Evolutionary conservation across 2,113 vertebrate genomes (phyloP), one percentile per base, ranked within the genome.

Genomic region (Ophiodon elongatus): DNA sequence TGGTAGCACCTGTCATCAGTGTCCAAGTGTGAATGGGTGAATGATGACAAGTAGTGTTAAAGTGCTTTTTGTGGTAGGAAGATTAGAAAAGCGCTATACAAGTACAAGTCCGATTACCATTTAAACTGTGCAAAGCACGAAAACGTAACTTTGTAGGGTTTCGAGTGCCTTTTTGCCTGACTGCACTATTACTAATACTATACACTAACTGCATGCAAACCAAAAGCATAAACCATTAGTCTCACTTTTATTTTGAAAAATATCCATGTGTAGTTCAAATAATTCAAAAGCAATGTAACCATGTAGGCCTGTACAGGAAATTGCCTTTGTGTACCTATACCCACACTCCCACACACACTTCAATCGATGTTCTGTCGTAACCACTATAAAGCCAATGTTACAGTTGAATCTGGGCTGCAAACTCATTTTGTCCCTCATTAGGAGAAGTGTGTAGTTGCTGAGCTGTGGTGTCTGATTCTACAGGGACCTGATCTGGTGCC

Each of bases 351-450:
- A 52, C 80, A 64, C 73, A 76, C 76, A 73, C 25, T 9, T 23
- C 60, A 63, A 80, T 60, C 21, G 14, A 77, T 76, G 60, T 37
- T 39, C 0, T 2, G 59, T 73, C 15, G 5, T 75, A 63, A 79
- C 54, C 79, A 39, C 67, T 72, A 68, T 41, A 25, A 65, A 43
- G 60, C 13, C 27, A 25, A 64, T 69, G 76, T 66, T 80, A 74
- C 70, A 43, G 65, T 71, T 59, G 59, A 84, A 59, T 71, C 15
- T 0, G 11, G 8, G 17, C 77, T 69, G 64, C 47, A 71, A 75
- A 70, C 37, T 57, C 66, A 72, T 67, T 74, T 83, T 79, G 59
- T 72, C 50, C 66, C 70, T 82, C 80, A 81, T 85, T 83, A 87
- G 82, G 70, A 45, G 71, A 59, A 77, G 56, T 43, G 72, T 86